Conservation (phyloP, 2,113 vertebrate genomes). For the Cochlearius cochlearius region DNA sequence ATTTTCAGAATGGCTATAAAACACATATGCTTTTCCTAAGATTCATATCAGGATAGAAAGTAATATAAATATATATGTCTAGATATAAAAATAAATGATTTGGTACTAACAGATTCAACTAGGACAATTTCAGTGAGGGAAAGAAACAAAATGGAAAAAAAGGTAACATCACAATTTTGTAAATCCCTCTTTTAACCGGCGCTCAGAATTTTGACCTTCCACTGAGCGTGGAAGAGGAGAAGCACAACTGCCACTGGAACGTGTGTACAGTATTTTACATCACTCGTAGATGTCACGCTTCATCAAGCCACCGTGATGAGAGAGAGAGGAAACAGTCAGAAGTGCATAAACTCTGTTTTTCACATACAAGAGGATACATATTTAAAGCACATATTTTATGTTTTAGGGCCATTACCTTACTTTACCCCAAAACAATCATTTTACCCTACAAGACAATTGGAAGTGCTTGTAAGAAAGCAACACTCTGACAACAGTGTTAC, state of each 20-base stretch:
- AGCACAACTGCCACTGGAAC: neutral
- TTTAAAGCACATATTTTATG: neutral
- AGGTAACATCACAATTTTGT: neutral
- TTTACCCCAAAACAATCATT: neutral
- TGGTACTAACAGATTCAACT: neutral
- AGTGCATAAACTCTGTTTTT: neutral
- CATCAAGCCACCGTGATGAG: neutral
- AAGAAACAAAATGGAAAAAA: neutral
- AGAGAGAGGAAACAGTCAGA: neutral
- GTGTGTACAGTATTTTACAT: neutral
- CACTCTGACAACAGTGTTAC: neutral
- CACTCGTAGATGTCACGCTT: neutral
- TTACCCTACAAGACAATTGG: neutral
- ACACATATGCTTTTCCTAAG: neutral
- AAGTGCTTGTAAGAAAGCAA: neutral
- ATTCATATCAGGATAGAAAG: neutral
- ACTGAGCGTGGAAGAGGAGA: neutral
- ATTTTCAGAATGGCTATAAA: neutral
- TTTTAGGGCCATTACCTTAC: neutral
- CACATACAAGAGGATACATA: neutral
- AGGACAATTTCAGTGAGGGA: neutral
- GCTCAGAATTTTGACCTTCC: neutral
- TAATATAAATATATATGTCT: slow-evolving; percentile 12
- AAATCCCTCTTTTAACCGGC: slow-evolving; percentile 1
- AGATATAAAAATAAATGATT: slow-evolving; percentile 41